A percentile compares a stretch with the other conserved stretches of the same genome.
These are phyloP conservation scores for Henricia sp. DNA, from an alignment of 53 echinoderm and acorn worm genomes.

Conservation along the genomic window DNA sequence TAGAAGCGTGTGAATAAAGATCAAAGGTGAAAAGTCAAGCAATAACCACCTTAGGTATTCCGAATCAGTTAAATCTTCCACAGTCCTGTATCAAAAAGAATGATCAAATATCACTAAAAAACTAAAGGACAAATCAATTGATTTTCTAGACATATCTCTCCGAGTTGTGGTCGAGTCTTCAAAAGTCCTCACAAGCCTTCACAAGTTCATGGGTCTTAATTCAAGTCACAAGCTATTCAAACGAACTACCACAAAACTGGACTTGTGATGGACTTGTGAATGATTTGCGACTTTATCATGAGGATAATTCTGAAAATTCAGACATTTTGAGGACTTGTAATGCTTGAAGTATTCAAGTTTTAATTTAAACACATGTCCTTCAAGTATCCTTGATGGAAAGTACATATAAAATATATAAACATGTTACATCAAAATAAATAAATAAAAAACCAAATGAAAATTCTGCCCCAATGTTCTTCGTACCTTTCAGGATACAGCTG, in stretches of 20 bases:
- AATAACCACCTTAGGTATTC: too few relatives aligned
- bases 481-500: conserved; percentile 66
- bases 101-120: too few relatives aligned
- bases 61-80: too few relatives aligned
- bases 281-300: background rate
- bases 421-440: background rate
- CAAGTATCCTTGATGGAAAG: background rate
- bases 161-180: too few relatives aligned
- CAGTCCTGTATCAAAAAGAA: too few relatives aligned
- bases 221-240: background rate
- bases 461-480: background rate
- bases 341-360: background rate
- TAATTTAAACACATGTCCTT: background rate
- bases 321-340: background rate
- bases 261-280: background rate
- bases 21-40: too few relatives aligned
- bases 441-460: background rate
- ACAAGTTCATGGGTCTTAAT: background rate
- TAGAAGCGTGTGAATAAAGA: too few relatives aligned
- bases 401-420: background rate
- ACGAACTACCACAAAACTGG: background rate
- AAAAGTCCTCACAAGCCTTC: background rate
- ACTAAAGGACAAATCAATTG: too few relatives aligned
- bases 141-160: too few relatives aligned
- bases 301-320: background rate